Conservation (phyloP, 2,888 invertebrate species). For the Nomada lathburiana region DNA sequence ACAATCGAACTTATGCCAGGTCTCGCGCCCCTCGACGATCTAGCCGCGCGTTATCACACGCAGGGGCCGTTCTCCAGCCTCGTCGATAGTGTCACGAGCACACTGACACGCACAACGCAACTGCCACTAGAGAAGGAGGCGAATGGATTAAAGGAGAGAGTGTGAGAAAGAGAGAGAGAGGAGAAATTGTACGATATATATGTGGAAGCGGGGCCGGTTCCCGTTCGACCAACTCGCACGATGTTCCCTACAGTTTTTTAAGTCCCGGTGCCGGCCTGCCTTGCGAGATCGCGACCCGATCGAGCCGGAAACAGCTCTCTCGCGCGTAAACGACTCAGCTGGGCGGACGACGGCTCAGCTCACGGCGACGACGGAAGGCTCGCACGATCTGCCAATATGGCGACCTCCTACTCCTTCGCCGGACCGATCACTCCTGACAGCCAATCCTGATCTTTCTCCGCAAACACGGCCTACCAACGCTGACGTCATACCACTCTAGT, state of each 20-base stretch:
- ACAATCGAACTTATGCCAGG: constrained; percentile 48
- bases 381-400: constrained; percentile 77
- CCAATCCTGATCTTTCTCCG: constrained; percentile 50
- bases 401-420: constrained; percentile 65
- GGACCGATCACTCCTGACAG: constrained; percentile 62
- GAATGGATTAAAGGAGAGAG: neutral
- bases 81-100: constrained; percentile 42
- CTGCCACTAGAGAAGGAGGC: neutral
- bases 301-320: constrained; percentile 48
- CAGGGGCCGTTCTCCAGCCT: constrained; percentile 34
- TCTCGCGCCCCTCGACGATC: constrained; percentile 11
- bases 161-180: too few relatives aligned
- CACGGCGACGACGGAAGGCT: constrained; percentile 77
- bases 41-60: constrained; percentile 4
- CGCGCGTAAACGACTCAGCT: constrained; percentile 77
- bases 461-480: constrained; percentile 29
- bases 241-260: constrained; percentile 14
- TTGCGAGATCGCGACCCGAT: constrained; percentile 58
- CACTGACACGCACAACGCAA: constrained; percentile 16
- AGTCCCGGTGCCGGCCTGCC: constrained; percentile 34
- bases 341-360: constrained; percentile 77
- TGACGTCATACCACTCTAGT: constrained; percentile 60
- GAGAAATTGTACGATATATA: constrained; percentile 15
- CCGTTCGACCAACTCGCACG: neutral
- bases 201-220: constrained; percentile 36